Evolutionary conservation across 2,797 vertebrate genomes (phyloP).

Genomic region (Semaprochilodus insignis): DNA sequence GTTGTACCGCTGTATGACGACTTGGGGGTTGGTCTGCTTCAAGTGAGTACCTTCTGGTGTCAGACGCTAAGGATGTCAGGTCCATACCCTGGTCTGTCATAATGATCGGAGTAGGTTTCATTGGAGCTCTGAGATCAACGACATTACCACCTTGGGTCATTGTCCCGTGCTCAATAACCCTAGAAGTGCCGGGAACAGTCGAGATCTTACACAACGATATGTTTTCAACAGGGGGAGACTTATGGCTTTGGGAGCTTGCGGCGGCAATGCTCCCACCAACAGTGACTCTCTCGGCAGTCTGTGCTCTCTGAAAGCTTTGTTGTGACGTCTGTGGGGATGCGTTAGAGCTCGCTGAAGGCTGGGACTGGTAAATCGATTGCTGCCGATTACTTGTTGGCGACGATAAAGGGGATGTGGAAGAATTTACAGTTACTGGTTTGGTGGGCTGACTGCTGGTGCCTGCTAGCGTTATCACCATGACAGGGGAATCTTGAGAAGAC

Average conservation of each 20-base stretch:
- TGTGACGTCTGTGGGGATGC: slow-evolving; percentile 79
- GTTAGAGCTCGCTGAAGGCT: slow-evolving; percentile 78
- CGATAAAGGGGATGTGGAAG: slow-evolving; percentile 88
- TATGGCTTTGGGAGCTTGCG: slow-evolving; percentile 82
- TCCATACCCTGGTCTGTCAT: slow-evolving; percentile 99
- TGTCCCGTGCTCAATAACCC: slow-evolving; percentile 85
- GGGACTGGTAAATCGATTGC: slow-evolving; percentile 83
- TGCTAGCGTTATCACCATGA: slow-evolving; percentile 91
- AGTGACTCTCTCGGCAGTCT: slow-evolving; percentile 79
- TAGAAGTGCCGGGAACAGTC: slow-evolving; percentile 84
- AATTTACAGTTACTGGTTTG: slow-evolving; percentile 86
- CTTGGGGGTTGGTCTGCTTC: slow-evolving; percentile 85
- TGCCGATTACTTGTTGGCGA: slow-evolving; percentile 86
- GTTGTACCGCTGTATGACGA: slow-evolving; percentile 92
- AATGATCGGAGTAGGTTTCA: slow-evolving; percentile 92
- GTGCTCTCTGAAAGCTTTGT: slow-evolving; percentile 77
- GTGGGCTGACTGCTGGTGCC: slow-evolving; percentile 83
- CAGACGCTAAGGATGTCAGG: slow-evolving; percentile 93
- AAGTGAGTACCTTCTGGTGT: slow-evolving; percentile 91
- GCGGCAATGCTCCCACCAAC: slow-evolving; percentile 74
- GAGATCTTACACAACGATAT: slow-evolving; percentile 92
- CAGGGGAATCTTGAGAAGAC: slow-evolving; percentile 89
- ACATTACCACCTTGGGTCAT: slow-evolving; percentile 80
- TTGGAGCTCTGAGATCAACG: slow-evolving; percentile 90
- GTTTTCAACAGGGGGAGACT: slow-evolving; percentile 86